Evolutionary conservation across 2,888 invertebrate genomes (phyloP), one percentile per base, ranked within the genome.

Genomic region (Pomacea canaliculata): DNA sequence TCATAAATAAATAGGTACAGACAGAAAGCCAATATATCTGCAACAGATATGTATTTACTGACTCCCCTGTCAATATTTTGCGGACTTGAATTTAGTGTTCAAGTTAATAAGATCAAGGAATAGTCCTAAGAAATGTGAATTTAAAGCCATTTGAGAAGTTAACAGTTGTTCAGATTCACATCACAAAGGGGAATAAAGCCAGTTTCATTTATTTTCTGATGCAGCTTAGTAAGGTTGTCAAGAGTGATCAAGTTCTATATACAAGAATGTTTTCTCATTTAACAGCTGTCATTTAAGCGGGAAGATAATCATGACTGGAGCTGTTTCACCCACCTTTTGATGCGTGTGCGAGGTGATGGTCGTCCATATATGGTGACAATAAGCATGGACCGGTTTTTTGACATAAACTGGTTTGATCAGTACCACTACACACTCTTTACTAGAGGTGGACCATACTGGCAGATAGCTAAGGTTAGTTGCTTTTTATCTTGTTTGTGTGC

Each of bases 361-460:
- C 93, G 99, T 76, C 94, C 94, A 2, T 99, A 99, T 91, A 91
- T 95, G 83, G 90, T 99, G 51, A 96, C 96, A 90, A 91, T 99
- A 7, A 81, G 82, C 19, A 84, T 86, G 81, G 80, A 86, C 48
- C 79, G 84, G 4, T 93, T 93, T 83, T 95, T 93, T 86, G 98
- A 99, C 90, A 91, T 97, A 51, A 93, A 93, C n/a, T 97, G 96
- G 96, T 94, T 96, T 89, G 97, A 98, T 91, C 93, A 95, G 23
- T 97, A 95, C 90, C 94, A 95, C 86, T 98, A 95, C 91, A 94
- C 95, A 0, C 91, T 99, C 8, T 96, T 94, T 89, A 99, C 99
- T 0, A 94, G 98, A 91, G 99, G 99, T 63, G 98, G 99, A 0
- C 99, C 99, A 0, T 98, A 99, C 90, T 99, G 99, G 99, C 99